phyloP scores from a whole-genome alignment of 1,140 invertebrate genomes.

The Mercenaria mercenaria region DNA sequence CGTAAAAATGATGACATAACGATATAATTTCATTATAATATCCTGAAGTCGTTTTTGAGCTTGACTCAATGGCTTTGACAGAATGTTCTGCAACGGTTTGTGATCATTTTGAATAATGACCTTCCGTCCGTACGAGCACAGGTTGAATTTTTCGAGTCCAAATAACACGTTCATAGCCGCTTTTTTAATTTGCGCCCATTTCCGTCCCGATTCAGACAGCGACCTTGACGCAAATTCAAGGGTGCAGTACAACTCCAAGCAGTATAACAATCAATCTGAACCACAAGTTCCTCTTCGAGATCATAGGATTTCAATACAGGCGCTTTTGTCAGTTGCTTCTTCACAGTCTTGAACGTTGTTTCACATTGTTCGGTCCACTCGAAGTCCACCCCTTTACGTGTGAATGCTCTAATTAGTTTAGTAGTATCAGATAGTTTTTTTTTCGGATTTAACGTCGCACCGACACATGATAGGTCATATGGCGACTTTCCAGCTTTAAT shows the following conservation, averaged over 20 bases:
- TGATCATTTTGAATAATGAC: conserved; percentile 80
- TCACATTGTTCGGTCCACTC: conserved; percentile 9
- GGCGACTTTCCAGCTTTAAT: no score
- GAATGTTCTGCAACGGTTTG: conserved; percentile 71
- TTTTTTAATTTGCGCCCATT: conserved; percentile 87
- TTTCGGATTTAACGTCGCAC: no score
- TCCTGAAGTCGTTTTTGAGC: conserved; percentile 12
- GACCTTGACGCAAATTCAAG: conserved; percentile 86
- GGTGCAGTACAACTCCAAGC: conserved; percentile 84
- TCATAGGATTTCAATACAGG: conserved; percentile 76
- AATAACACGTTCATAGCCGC: conserved; percentile 87
- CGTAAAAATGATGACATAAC: conserved; percentile 4
- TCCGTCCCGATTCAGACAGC: conserved; percentile 84
- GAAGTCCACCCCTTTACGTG: conserved; percentile 25
- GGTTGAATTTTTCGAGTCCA: conserved; percentile 74
- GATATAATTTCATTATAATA: conserved; percentile 5
- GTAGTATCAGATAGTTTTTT: conserved; percentile 22
- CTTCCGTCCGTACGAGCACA: conserved; percentile 57
- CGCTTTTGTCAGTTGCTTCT: conserved; percentile 71
- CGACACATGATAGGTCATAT: no score
- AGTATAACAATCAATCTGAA: conserved; percentile 80
- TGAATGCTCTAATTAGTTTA: conserved; percentile 5
- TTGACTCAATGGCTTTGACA: conserved; percentile 27
- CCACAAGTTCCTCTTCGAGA: conserved; percentile 56
- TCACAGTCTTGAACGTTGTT: conserved; percentile 69